Conservation (phyloP, 37 sponge, comb jelly and placozoan genomes). For the Corticium candelabrum region DNA sequence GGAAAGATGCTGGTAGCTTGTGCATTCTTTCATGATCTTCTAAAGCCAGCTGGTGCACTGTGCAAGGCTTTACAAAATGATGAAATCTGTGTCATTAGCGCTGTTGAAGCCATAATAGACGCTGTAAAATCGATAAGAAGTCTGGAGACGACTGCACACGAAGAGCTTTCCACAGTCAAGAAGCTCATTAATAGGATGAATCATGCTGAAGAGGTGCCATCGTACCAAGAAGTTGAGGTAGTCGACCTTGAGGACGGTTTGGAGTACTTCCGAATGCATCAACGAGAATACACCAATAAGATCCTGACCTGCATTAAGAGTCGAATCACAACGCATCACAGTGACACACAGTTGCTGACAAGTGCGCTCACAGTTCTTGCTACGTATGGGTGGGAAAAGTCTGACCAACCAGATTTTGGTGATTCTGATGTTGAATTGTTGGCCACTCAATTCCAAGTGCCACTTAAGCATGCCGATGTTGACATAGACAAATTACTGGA, state of each 20-base stretch:
- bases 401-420: not conserved
- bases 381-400: not conserved
- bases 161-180: not conserved
- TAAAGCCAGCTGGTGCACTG: conserved; percentile 35
- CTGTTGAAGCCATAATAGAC: conserved; percentile 61
- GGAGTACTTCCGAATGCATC: not conserved
- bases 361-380: not conserved
- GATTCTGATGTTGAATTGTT: no score
- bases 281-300: not conserved
- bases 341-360: not conserved
- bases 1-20: conserved; percentile 43
- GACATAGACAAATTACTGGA: not conserved
- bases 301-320: not conserved
- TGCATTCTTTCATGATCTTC: conserved; percentile 57
- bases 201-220: not conserved
- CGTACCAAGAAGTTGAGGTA: not conserved
- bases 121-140: no score
- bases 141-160: no score
- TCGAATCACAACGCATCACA: not conserved
- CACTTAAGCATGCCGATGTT: no score
- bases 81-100: conserved; percentile 36
- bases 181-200: not conserved
- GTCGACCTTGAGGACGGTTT: not conserved
- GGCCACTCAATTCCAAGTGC: no score
- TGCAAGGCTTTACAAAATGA: conserved; percentile 47